phyloP scores from a whole-genome alignment of 2,797 vertebrate genomes.

The Arnoldichthys spilopterus region DNA sequence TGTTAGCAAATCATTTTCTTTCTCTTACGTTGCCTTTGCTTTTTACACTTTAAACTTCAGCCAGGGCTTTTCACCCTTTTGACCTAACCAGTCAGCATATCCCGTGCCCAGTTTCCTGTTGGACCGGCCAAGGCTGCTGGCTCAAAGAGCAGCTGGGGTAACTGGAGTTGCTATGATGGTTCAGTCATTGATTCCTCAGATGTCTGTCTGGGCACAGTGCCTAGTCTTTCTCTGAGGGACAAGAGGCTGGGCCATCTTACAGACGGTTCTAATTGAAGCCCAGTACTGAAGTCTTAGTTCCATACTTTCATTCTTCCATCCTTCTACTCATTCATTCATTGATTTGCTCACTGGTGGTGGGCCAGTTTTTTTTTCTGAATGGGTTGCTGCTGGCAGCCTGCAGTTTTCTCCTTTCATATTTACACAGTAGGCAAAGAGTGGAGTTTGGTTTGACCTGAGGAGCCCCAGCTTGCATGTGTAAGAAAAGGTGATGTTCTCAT shows the following conservation, averaged over 20 bases:
- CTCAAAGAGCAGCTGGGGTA: constrained; percentile 52
- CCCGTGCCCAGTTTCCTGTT: constrained; percentile 55
- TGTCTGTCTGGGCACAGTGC: constrained; percentile 60
- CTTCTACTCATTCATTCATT: constrained; percentile 38
- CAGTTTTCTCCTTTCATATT: constrained; percentile 5
- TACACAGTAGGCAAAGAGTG: not conserved
- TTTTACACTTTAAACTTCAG: not conserved
- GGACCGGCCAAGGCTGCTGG: constrained; percentile 23
- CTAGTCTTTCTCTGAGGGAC: constrained; percentile 56
- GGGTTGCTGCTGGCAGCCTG: not conserved
- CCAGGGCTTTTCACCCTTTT: constrained; percentile 3
- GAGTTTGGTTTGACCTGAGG: not conserved
- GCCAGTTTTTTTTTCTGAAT: not conserved
- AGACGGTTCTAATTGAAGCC: constrained; percentile 63
- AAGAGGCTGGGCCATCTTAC: constrained; percentile 39
- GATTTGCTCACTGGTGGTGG: constrained; percentile 50
- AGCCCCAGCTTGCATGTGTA: not conserved
- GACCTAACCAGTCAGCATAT: constrained; percentile 33
- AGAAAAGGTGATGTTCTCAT: constrained; percentile 34
- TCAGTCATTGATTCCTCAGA: constrained; percentile 56
- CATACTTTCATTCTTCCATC: constrained; percentile 35
- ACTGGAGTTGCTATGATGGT: constrained; percentile 59
- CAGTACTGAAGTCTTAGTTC: constrained; percentile 53
- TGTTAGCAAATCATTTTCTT: not conserved
- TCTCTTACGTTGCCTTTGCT: not conserved